These are phyloP conservation scores for Amblyopsis hoosieri DNA, from an alignment of 2,797 vertebrate genomes.

Conservation along the genomic window DNA sequence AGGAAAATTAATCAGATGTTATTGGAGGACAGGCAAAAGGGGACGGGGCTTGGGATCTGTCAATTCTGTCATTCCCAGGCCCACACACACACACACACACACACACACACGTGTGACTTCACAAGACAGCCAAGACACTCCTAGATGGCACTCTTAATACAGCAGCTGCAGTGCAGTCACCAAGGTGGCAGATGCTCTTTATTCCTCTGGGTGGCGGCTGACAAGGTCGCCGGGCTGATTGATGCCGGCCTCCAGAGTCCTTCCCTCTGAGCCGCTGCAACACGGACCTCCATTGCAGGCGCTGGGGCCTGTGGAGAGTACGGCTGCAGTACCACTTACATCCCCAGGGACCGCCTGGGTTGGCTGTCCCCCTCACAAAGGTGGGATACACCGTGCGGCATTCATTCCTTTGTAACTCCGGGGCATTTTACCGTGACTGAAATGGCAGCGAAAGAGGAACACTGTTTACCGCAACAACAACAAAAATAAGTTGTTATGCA, in stretches of 20 bases:
- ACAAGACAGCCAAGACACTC: slow-evolving; percentile 20
- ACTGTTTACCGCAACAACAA: slow-evolving; percentile 4
- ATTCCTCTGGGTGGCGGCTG: slow-evolving; percentile 64
- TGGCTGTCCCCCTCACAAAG: slow-evolving; percentile 33
- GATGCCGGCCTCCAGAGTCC: slow-evolving; percentile 66
- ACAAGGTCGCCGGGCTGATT: slow-evolving; percentile 76
- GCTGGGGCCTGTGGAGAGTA: slow-evolving; percentile 37
- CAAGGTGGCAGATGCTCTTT: slow-evolving; percentile 59
- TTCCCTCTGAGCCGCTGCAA: slow-evolving; percentile 59
- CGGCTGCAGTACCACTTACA: slow-evolving; percentile 26
- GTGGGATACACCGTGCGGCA: slow-evolving; percentile 20
- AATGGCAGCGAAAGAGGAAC: slow-evolving; percentile 2
- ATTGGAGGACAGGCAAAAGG: too few relatives aligned
- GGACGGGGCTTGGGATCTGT: too few relatives aligned
- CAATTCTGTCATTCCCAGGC: too few relatives aligned
- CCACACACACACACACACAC: too few relatives aligned
- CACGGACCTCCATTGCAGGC: slow-evolving; percentile 67
- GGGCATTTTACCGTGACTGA: slow-evolving; percentile 21
- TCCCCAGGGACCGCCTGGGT: slow-evolving; percentile 41
- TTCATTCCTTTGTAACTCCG: slow-evolving; percentile 34
- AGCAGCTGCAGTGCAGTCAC: slow-evolving; percentile 45
- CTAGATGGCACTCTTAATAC: slow-evolving; percentile 26
- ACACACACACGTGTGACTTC: too few relatives aligned
- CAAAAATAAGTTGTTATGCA: too few relatives aligned
- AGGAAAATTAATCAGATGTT: too few relatives aligned